phyloP scores from a whole-genome alignment of 2,797 vertebrate species.

The Sebastiscus tertius region DNA sequence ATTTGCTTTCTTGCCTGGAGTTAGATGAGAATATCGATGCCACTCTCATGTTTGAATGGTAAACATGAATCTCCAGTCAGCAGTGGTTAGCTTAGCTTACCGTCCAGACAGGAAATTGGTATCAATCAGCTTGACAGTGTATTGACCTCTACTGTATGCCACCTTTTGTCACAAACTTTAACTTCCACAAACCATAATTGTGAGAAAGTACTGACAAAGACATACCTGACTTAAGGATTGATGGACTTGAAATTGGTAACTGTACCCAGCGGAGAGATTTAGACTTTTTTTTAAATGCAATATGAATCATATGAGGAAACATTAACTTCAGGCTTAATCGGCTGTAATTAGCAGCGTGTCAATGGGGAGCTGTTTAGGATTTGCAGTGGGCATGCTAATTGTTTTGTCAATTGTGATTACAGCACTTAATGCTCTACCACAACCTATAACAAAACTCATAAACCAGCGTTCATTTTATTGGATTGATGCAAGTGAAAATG shows the following conservation, averaged over 20 bases:
- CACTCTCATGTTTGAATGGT: not conserved
- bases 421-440: conserved; percentile 7
- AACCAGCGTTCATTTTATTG: not conserved
- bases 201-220: not conserved
- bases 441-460: not conserved
- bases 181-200: not conserved
- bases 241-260: not conserved
- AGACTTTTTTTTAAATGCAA: not conserved
- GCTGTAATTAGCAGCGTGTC: conserved; percentile 24
- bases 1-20: not conserved
- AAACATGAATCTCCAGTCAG: not conserved
- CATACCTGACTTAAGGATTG: not conserved
- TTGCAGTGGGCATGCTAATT: conserved; percentile 30
- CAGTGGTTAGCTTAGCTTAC: not conserved
- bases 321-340: conserved; percentile 10
- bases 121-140: not conserved
- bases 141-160: not conserved
- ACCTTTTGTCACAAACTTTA: not conserved
- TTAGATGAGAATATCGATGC: not conserved
- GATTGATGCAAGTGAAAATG: not conserved
- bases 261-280: not conserved
- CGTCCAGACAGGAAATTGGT: not conserved
- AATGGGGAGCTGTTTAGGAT: conserved; percentile 19
- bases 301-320: not conserved
- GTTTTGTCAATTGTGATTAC: conserved; percentile 21